Evolutionary conservation across 2,797 vertebrate genomes (phyloP).

Genomic region (Xenops minutus): DNA sequence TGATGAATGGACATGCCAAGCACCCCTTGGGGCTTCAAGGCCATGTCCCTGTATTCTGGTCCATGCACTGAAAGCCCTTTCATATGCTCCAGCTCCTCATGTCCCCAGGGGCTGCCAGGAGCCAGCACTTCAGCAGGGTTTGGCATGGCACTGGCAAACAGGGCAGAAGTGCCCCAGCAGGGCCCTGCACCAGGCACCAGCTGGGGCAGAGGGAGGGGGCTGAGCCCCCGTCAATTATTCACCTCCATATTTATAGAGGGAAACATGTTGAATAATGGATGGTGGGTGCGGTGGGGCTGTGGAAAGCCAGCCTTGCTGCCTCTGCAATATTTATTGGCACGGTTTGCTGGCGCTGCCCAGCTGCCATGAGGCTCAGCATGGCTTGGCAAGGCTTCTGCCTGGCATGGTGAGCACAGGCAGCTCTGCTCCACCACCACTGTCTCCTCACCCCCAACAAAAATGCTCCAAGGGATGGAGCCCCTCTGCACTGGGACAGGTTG

Average conservation of each 20-base stretch:
- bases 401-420: accelerated
- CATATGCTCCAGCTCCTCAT: accelerated
- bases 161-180: accelerated
- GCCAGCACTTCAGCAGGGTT: not conserved
- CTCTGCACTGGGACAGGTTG: not conserved
- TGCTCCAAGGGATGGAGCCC: accelerated
- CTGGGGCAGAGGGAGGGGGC: not conserved
- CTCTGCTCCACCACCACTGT: not conserved
- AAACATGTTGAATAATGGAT: conserved; percentile 16
- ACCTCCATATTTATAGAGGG: conserved; percentile 28
- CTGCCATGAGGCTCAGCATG: not conserved
- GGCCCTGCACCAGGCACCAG: accelerated
- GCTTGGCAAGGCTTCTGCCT: accelerated
- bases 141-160: accelerated
- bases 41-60: not conserved
- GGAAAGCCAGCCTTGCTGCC: not conserved
- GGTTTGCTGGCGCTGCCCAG: not conserved
- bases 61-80: not conserved
- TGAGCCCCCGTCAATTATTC: conserved; percentile 37
- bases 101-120: not conserved
- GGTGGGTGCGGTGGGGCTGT: accelerated
- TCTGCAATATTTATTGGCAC: conserved; percentile 16
- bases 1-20: not conserved
- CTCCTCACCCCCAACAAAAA: not conserved
- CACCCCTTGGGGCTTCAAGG: accelerated